These are phyloP conservation scores for Dermatophagoides farinae DNA, from an alignment of 1,140 invertebrate genomes.

Conservation along the genomic window DNA sequence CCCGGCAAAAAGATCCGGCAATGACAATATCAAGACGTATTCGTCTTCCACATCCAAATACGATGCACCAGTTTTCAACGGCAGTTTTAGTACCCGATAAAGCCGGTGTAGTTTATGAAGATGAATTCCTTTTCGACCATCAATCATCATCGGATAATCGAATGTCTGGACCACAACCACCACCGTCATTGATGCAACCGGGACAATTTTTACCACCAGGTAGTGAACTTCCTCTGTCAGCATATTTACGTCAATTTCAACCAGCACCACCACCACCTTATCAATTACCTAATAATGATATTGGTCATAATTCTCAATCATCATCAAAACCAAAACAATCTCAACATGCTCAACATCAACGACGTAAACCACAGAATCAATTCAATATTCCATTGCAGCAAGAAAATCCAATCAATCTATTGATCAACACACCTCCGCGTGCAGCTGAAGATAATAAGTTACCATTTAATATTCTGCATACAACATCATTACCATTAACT, in stretches of 20 bases:
- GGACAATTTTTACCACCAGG: not conserved
- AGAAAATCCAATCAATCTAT: not conserved
- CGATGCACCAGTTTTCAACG: not conserved
- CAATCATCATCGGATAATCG: not conserved
- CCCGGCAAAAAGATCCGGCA: not conserved
- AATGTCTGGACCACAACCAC: not conserved
- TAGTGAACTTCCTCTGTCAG: not conserved
- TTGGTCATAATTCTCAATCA: not conserved
- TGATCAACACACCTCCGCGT: slow-evolving; percentile 4
- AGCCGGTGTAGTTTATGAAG: slow-evolving; percentile 10
- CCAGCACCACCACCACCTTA: not conserved
- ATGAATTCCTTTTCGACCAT: not conserved
- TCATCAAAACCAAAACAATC: not conserved
- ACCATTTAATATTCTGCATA: not conserved
- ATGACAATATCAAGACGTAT: not conserved
- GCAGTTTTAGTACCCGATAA: not conserved
- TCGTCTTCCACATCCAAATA: not conserved
- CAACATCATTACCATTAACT: not conserved
- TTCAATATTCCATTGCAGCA: slow-evolving; percentile 1
- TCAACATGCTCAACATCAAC: not conserved
- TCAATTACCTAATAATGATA: not conserved
- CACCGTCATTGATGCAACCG: not conserved
- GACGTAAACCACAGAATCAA: slow-evolving; percentile 1
- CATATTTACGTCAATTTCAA: not conserved
- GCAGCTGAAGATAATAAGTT: not conserved